Evolutionary conservation across 2,888 invertebrate species (phyloP).

Genomic region (Drosophila multiciliata): DNA sequence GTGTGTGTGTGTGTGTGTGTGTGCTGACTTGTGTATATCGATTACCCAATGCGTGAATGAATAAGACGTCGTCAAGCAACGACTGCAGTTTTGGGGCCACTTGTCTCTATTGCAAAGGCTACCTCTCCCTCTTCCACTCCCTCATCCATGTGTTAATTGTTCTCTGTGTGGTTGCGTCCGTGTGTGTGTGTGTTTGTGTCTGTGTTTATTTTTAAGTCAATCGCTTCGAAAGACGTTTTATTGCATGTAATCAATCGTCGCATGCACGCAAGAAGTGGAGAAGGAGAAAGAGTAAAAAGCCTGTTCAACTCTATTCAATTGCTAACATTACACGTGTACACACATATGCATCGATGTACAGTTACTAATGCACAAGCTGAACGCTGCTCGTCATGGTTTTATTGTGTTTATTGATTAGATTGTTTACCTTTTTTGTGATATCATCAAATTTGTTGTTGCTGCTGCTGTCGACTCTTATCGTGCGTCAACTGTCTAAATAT

Average conservation of each 20-base stretch:
- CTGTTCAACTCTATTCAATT: slow-evolving; percentile 45
- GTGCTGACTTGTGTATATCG: slow-evolving; percentile 58
- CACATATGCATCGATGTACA: slow-evolving; percentile 12
- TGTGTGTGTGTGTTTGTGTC: slow-evolving; percentile 23
- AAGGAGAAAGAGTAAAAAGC: slow-evolving; percentile 12
- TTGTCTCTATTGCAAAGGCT: slow-evolving; percentile 55
- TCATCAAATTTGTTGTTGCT: slow-evolving; percentile 49
- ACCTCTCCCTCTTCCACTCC: slow-evolving; percentile 11
- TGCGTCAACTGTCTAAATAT: slow-evolving; percentile 76
- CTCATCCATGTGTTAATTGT: slow-evolving; percentile 53
- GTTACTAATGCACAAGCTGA: neutral
- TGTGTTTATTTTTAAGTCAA: slow-evolving; percentile 77
- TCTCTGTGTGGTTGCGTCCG: slow-evolving; percentile 17
- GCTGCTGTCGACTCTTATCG: slow-evolving; percentile 57
- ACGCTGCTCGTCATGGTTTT: slow-evolving; percentile 59
- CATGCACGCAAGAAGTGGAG: slow-evolving; percentile 52
- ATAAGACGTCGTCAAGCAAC: slow-evolving; percentile 61
- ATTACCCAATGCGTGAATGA: slow-evolving; percentile 78
- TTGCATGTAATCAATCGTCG: slow-evolving; percentile 77
- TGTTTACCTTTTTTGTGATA: slow-evolving; percentile 79
- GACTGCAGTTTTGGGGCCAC: slow-evolving; percentile 64
- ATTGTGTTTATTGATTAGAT: slow-evolving; percentile 78
- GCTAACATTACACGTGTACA: slow-evolving; percentile 41
- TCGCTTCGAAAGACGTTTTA: slow-evolving; percentile 75
- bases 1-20: slow-evolving; percentile 19